phyloP scores from a whole-genome alignment of 2,888 invertebrate species.

The Rhagophthalmus giganteus region DNA sequence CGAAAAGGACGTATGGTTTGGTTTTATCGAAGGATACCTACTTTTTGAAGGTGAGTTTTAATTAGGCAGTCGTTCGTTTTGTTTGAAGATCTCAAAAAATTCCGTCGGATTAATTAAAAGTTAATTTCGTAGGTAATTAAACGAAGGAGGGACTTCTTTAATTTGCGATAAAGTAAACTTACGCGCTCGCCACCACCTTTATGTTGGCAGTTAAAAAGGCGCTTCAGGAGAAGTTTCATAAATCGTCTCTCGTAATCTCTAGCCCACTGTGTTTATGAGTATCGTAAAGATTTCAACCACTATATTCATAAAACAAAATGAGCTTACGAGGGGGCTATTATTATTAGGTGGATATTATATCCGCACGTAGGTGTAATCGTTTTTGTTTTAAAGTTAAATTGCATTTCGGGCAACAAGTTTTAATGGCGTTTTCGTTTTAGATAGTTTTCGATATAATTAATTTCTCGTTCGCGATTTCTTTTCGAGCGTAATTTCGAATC shows the following conservation, averaged over 20 bases:
- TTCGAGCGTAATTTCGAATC: too few species aligned
- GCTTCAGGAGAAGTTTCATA: constrained; percentile 21
- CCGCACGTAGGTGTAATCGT: too few species aligned
- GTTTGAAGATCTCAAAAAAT: too few species aligned
- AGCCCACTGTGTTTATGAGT: constrained; percentile 22
- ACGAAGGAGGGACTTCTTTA: neutral
- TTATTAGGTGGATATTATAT: too few species aligned
- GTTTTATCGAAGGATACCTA: neutral
- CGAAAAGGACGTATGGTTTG: neutral
- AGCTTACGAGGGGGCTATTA: too few species aligned
- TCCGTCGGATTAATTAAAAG: too few species aligned
- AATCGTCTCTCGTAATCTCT: constrained; percentile 23
- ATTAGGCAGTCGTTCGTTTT: too few species aligned
- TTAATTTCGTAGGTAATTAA: neutral
- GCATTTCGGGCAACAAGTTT: too few species aligned
- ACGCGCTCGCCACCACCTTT: constrained; percentile 13
- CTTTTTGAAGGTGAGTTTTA: neutral
- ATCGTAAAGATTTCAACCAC: constrained; percentile 19
- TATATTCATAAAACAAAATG: constrained; percentile 16
- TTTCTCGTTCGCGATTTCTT: too few species aligned
- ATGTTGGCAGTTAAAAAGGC: constrained; percentile 16
- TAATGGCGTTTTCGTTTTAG: too few species aligned
- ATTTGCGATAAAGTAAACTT: constrained; percentile 2
- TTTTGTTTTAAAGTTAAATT: too few species aligned
- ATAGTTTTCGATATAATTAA: too few species aligned